Evolutionary conservation across 2,797 vertebrate genomes (phyloP), one percentile per base, ranked within the genome.

Genomic region (Muscicapa comitata): DNA sequence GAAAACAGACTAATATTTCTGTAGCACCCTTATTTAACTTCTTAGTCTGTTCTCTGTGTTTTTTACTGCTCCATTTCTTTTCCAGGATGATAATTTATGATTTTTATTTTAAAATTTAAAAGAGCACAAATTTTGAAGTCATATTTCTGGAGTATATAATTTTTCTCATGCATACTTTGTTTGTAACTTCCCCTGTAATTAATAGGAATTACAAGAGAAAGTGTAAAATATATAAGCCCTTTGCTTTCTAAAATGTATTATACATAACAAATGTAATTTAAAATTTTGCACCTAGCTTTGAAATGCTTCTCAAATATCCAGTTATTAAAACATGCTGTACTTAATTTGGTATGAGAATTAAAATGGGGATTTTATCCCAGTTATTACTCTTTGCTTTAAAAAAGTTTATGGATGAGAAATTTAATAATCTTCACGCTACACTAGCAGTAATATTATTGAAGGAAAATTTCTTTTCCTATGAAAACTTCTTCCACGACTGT

Each of bases 1-100:
- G 78, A 95, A 96, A 67, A 59, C 65, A 72, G 31, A 86, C 45
- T 87, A 90, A 83, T 73, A 90, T 85, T 91, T 78, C 57, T 80
- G 62, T 58, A 94, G 67, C 58, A 55, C 6, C 31, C 57, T 92
- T 94, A 86, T 95, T 95, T 91, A 57, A 94, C 15, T 90, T 85
- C 54, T 79, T 82, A 43, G 77, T 86, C 43, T 79, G 15, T 75
- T 92, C 50, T 86, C 5, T 18, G 4, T 75, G 57, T 63, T 92
- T 67, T 65, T 40, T 78, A 31, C 35, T 53, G 71, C 23, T 92
- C 93, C 14, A 66, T 68, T 91, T 87, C 37, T 92, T 94, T 58
- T 72, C 29, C 33, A 88, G 19, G 28, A 50, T 88, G 38, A 66
- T n/a, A 61, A 80, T 58, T 86, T 75, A 70, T 67, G 12, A 67